Conservation (phyloP, 2,113 vertebrate genomes). For the Nettapus auritus region DNA sequence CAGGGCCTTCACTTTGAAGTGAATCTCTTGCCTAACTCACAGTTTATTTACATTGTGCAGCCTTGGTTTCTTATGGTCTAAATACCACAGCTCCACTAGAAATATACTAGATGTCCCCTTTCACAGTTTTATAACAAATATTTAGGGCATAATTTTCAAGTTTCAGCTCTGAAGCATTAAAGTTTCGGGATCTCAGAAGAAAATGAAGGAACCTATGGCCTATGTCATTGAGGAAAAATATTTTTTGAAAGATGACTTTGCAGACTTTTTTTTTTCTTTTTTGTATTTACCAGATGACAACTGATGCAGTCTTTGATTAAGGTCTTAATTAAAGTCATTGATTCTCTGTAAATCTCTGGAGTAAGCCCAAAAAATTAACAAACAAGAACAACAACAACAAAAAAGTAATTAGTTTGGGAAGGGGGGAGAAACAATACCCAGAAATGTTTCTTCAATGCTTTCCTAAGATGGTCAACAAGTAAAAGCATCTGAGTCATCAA, state of each 20-base stretch:
- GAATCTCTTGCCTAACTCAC: background rate
- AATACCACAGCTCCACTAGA: background rate
- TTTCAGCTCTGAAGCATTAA: background rate
- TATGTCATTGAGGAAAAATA: background rate
- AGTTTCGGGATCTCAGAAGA: background rate
- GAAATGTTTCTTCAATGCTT: background rate
- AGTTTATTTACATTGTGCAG: background rate
- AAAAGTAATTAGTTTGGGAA: background rate
- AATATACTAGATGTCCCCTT: background rate
- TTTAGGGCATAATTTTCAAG: background rate
- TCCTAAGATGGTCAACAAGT: background rate
- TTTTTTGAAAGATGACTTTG: background rate
- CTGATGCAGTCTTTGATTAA: no score
- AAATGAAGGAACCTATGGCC: background rate
- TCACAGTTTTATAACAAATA: background rate
- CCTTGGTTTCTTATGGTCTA: background rate
- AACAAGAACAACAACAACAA: no score
- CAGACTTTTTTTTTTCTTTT: background rate
- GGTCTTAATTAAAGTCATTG: background rate
- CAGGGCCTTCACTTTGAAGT: background rate
- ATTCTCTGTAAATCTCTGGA: background rate
- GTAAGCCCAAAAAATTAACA: background rate
- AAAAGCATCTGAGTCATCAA: constrained; percentile 2
- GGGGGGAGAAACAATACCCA: background rate
- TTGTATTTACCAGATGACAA: background rate